These are phyloP conservation scores for Danionella cerebrum DNA, from an alignment of 2,113 vertebrate species.

Conservation along the genomic window DNA sequence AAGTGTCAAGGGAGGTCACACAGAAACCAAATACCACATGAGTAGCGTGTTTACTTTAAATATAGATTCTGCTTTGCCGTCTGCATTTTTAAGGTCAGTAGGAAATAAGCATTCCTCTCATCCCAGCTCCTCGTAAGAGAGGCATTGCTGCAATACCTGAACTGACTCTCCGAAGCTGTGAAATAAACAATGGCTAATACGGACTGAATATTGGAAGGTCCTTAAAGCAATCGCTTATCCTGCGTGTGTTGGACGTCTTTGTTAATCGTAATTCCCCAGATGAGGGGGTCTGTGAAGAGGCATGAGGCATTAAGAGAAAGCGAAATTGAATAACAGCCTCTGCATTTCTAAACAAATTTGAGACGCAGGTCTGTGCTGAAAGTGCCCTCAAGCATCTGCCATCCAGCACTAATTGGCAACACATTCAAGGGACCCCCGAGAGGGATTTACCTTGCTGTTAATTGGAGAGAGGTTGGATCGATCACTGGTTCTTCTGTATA, in stretches of 20 bases:
- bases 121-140: background rate
- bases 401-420: constrained; percentile 32
- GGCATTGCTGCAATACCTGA: constrained; percentile 2
- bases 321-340: constrained; percentile 3
- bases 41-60: background rate
- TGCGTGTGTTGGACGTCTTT: background rate
- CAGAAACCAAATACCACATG: background rate
- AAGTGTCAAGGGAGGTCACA: background rate
- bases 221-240: background rate
- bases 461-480: constrained; percentile 35
- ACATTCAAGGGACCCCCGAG: background rate
- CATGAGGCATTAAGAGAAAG: constrained; percentile 3
- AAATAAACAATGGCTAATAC: constrained; percentile 9
- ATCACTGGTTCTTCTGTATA: constrained; percentile 22
- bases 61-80: background rate
- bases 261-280: constrained; percentile 22
- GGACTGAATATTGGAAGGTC: constrained; percentile 8
- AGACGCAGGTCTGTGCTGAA: constrained; percentile 10
- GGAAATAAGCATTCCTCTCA: constrained; percentile 7
- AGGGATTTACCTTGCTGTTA: constrained; percentile 29
- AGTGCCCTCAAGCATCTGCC: constrained; percentile 7
- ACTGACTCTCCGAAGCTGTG: constrained; percentile 16
- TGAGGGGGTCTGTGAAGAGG: constrained; percentile 12
- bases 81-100: constrained; percentile 10
- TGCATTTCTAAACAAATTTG: constrained; percentile 23